These are phyloP conservation scores for Ophthalmolycus amberensis DNA, from an alignment of 2,113 vertebrate species.

Conservation along the genomic window DNA sequence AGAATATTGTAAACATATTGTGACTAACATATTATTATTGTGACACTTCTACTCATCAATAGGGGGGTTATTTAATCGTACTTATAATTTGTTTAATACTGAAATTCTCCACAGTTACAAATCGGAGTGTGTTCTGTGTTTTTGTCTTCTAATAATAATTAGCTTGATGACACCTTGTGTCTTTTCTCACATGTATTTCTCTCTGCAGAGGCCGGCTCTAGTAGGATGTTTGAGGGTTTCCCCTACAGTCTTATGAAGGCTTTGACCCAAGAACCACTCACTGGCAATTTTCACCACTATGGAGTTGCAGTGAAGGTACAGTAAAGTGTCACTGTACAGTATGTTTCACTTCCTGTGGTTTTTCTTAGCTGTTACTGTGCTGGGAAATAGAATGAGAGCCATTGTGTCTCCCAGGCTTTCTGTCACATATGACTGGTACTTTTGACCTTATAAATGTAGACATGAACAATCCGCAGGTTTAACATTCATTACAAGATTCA, in stretches of 20 bases:
- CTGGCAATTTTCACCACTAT: slow-evolving; percentile 85
- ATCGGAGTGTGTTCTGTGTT: not conserved
- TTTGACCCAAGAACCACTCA: slow-evolving; percentile 80
- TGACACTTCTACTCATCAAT: too few species aligned
- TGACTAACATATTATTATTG: too few species aligned
- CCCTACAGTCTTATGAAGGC: slow-evolving; percentile 73
- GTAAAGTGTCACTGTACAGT: not conserved
- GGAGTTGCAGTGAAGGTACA: slow-evolving; percentile 80
- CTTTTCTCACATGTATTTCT: not conserved
- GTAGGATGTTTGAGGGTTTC: slow-evolving; percentile 80
- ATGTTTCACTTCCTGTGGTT: slow-evolving; percentile 22
- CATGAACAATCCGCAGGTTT: not conserved
- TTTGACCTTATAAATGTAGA: not conserved
- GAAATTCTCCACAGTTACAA: too few species aligned
- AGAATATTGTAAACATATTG: too few species aligned
- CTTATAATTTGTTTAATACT: too few species aligned
- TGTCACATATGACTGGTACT: not conserved
- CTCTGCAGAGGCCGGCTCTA: slow-evolving; percentile 74
- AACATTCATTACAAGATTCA: not conserved
- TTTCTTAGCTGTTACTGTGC: not conserved
- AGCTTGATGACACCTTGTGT: not conserved
- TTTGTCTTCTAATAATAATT: not conserved
- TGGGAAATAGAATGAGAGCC: not conserved
- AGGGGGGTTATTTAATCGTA: too few species aligned
- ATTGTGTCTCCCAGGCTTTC: not conserved